Evolutionary conservation across 2,797 vertebrate species (phyloP), one percentile per base, ranked within the genome.

Genomic region (Gallinago nigripennis): DNA sequence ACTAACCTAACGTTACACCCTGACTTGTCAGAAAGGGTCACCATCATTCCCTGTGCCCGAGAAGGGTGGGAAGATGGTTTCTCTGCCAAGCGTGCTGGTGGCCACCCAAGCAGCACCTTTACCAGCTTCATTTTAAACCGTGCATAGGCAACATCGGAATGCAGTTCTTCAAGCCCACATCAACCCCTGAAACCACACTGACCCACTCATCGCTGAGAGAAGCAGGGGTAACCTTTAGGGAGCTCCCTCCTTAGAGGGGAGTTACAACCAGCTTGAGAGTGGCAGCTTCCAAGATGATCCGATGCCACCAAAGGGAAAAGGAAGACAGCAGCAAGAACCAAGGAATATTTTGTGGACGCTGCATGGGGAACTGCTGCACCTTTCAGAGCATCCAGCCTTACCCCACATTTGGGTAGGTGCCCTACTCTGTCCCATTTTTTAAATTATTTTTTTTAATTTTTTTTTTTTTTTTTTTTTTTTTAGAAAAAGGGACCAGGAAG

Each of bases 121-220:
- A 77, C 17, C 23, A 76, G 3, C 6, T 76, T 83, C 5, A 30
- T 56, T 16, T 58, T 25, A 16, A 88, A 82, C 58, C 5, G 8
- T 3, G 18, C 54, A 72, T 8, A 58, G 73, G 75, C 28, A 65
- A 43, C 23, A 11, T 0, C 2, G 14, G 76, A 69, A 87, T 58
- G 60, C 30, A 65, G n/a, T 2, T 88, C 61, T 73, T 53, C 56
- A 64, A 64, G 60, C 24, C 33, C 3, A 1, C n/a, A 31, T 13
- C 27, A 11, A 25, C 14, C 31, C 27, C 51, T 41, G 35, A 31
- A 71, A 66, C 39, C 65, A 41, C 50, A 53, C 9, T 31, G 9
- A 4, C 41, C 14, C 25, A 9, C 15, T 7, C 0, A 0, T 43
- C 24, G 1, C 56, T 8, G 30, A 2, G 45, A n/a, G 79, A 23